Base-by-base conservation (phyloP, 2,888 invertebrate genomes). In the Tryphoninae sp. region DNA sequence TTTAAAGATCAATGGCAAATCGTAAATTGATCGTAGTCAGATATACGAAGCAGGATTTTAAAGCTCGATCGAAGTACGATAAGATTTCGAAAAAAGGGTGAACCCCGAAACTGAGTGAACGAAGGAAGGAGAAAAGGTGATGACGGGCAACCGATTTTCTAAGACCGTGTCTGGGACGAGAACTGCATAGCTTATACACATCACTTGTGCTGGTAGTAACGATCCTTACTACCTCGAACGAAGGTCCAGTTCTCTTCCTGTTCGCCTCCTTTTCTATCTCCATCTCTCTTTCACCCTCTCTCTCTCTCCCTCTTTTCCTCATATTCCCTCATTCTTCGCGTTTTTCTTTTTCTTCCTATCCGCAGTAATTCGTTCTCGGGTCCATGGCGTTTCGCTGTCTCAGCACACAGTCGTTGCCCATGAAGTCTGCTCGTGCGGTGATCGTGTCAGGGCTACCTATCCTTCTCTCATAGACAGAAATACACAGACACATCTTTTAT, bases 281-380 rank as follows among this genome's bases (percentile, higher is more conserved):
- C 33, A 26, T 22, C 23, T 8, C 26, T 40, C 3, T 69, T 40
- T 51, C 2, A 26, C 40, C 1, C 16, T 65, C 69, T 33, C 8
- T 33, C 13, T 9, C 13, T 68, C 26, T 19, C 42, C 19, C 55
- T 8, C 11, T 71, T 19, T 22, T 45, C 26, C 53, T 40, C 26
- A 26, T 26, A 26, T 16, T 42, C 55, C 33, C 8, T 58, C 26
- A 13, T 33, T 3, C 40, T 33, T 13, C 2, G n/a, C 1, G 53
- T 55, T 16, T 65, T 67, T 40, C 16, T 68, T 40, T 19, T 49
- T 64, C 33, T 53, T 45, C 22, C 59, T 69, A 65, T 71, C 59
- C 55, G 53, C 72, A 77, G 76, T 80, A 80, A 80, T 80, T 77
- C 76, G 76, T 80, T 80, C 72, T 45, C 45, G 61, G 55, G 61